A percentile compares a stretch with the other conserved stretches of the same genome.
These are phyloP conservation scores for Anarhynchus alexandrinus DNA, from an alignment of 2,113 vertebrate species.

Conservation along the genomic window DNA sequence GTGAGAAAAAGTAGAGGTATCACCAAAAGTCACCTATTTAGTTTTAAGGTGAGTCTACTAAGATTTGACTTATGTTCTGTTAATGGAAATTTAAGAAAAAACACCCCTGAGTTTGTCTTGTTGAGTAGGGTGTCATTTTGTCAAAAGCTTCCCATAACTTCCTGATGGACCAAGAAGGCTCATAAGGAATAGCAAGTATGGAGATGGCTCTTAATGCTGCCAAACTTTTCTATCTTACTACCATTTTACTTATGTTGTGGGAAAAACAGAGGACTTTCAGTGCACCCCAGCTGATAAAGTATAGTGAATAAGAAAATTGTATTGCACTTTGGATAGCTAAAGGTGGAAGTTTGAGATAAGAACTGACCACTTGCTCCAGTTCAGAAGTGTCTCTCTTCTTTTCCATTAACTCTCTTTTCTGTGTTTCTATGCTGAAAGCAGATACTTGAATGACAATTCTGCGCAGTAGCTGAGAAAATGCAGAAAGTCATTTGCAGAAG, in stretches of 20 bases:
- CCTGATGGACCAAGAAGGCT: neutral
- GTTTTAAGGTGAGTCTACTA: neutral
- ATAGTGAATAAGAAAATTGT: neutral
- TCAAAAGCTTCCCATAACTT: neutral
- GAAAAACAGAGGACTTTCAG: neutral
- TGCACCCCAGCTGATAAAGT: neutral
- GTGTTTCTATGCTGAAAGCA: neutral
- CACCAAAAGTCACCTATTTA: fast-evolving
- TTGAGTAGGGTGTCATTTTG: neutral
- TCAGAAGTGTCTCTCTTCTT: neutral
- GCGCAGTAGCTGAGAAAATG: neutral
- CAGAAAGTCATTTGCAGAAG: neutral
- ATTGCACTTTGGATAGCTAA: neutral
- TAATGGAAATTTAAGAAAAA: neutral
- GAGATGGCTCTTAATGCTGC: neutral
- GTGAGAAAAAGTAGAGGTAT: no score
- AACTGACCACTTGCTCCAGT: neutral
- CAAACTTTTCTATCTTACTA: neutral
- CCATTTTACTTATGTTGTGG: neutral
- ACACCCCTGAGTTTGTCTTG: neutral
- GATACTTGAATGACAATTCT: neutral
- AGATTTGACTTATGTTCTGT: fast-evolving
- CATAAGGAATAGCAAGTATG: neutral
- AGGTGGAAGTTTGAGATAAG: neutral
- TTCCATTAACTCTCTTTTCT: neutral